Conservation (phyloP, 1,140 invertebrate species). For the Penaeus chinensis region DNA sequence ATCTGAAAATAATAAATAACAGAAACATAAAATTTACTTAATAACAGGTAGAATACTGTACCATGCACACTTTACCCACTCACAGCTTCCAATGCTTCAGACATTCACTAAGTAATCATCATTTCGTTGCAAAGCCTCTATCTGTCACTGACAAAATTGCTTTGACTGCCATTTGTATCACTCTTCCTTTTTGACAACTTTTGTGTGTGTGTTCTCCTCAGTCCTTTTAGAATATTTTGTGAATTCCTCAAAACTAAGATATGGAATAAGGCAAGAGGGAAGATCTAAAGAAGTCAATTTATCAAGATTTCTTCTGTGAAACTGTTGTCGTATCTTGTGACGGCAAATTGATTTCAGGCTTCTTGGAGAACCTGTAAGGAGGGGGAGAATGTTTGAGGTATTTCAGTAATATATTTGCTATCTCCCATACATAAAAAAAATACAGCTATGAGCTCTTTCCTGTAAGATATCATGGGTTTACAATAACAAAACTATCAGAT, state of each 20-base stretch:
- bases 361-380: slow-evolving; percentile 27
- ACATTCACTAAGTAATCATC: too few species aligned
- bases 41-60: too few species aligned
- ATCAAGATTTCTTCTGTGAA: neutral
- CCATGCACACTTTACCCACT: too few species aligned
- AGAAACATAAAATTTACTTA: too few species aligned
- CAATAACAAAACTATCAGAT: too few species aligned
- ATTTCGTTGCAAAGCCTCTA: too few species aligned
- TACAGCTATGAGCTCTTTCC: too few species aligned
- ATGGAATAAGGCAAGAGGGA: slow-evolving; percentile 38
- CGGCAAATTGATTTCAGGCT: slow-evolving; percentile 46
- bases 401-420: neutral
- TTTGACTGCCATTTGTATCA: neutral
- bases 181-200: neutral
- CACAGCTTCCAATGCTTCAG: too few species aligned
- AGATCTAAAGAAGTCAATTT: slow-evolving; percentile 25
- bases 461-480: too few species aligned
- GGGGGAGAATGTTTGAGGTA: neutral
- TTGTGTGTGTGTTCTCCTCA: slow-evolving; percentile 7
- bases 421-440: neutral
- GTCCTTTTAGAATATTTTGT: slow-evolving; percentile 22
- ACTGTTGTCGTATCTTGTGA: slow-evolving; percentile 4
- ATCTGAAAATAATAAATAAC: too few species aligned
- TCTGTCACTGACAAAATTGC: too few species aligned
- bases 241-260: slow-evolving; percentile 53